Base-by-base conservation (phyloP, 2,113 vertebrate genomes). In the Hydrolagus affinis region DNA sequence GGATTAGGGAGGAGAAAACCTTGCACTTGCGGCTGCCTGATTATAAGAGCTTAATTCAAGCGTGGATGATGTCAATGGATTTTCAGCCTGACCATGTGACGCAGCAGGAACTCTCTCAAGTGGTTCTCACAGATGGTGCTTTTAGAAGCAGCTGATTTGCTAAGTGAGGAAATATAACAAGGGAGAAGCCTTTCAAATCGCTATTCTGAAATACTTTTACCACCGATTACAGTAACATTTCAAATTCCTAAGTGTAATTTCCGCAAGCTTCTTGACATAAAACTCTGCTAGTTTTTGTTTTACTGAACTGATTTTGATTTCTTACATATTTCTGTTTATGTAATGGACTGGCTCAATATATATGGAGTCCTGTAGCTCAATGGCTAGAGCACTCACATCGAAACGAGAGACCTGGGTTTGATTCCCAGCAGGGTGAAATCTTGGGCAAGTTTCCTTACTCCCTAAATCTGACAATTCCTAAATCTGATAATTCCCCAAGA, bases 101-200 rank as follows among this genome's bases (percentile, higher is more conserved):
- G 32, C 73, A 23, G 9, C 86, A 75, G 86, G 86, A 70, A 83
- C 69, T 69, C 8, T 30, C 32, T 60, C 76, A 85, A 74, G 25
- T 87, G 78, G 57, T 23, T 59, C 64, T 76, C 70, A 28, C 70
- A 86, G 87, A 85, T 71, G 30, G 59, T 85, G 60, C 85, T 87
- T 86, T 85, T 78, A 70, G 85, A 85, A 85, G 86, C 32, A 70
- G 86, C 71, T 64, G 78, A 89, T 28, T 78, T 87, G 75, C 86
- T 8, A 71, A 89, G 69, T 28, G 62, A 44, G 44, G 44, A 6
- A 83, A 68, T 28, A 80, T 83, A 66, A 83, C 66, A 14, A 28
- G 32, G 73, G 32, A 75, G 77, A 64, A 66, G 77, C 77, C 60
- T 25, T 83, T 80, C 14, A 14, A 60, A 57, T 60, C 14, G 64